Evolutionary conservation across 1,140 invertebrate species (phyloP).

Genomic region (Bemisia tabaci): DNA sequence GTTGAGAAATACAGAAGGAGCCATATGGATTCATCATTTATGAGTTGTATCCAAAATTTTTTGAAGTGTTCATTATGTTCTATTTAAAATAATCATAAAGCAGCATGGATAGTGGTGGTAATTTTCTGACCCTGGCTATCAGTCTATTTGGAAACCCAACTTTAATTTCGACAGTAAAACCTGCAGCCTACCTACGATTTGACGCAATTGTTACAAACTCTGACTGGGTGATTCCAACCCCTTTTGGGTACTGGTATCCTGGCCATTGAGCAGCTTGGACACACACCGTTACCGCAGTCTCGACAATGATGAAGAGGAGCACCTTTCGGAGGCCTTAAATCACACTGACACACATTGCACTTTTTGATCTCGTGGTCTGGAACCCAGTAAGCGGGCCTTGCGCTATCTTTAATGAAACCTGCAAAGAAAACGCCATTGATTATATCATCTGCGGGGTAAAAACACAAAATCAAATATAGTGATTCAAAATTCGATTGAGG

Average conservation of each 20-base stretch:
- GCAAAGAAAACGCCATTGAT: constrained; percentile 17
- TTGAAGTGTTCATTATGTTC: too few species aligned
- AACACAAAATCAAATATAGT: constrained; percentile 8
- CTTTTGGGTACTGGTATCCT: constrained; percentile 47
- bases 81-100: too few species aligned
- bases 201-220: constrained; percentile 49
- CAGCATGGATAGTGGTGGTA: too few species aligned
- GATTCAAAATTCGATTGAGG: too few species aligned
- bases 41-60: too few species aligned
- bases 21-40: too few species aligned
- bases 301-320: constrained; percentile 58
- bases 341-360: constrained; percentile 48
- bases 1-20: too few species aligned
- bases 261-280: constrained; percentile 46
- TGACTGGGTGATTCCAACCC: constrained; percentile 51
- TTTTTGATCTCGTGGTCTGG: constrained; percentile 51
- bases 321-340: constrained; percentile 34
- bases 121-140: too few species aligned
- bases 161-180: too few species aligned
- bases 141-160: too few species aligned
- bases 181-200: too few species aligned
- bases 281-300: constrained; percentile 54
- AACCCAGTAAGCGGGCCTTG: constrained; percentile 66
- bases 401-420: constrained; percentile 63
- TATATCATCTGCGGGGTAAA: not conserved